A percentile compares a stretch with the other conserved stretches of the same genome.
phyloP scores from a whole-genome alignment of 2,888 invertebrate species.

The Machimus rusticus region DNA sequence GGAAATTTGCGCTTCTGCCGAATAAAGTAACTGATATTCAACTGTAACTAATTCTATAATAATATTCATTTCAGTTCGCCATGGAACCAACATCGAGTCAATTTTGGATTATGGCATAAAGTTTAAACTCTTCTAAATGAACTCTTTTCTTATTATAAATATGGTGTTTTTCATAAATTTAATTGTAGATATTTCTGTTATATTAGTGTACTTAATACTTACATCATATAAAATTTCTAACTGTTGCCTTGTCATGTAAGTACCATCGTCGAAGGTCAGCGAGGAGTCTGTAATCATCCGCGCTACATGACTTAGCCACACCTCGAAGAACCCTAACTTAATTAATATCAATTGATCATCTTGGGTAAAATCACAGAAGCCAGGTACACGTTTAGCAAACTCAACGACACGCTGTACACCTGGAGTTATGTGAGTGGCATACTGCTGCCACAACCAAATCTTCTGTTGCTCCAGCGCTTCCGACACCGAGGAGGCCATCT shows the following conservation, averaged over 20 bases:
- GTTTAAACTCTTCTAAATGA: too few species aligned
- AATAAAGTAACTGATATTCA: too few species aligned
- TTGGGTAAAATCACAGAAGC: constrained; percentile 88
- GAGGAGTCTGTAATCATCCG: constrained; percentile 78
- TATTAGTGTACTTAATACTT: constrained; percentile 59
- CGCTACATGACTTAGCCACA: constrained; percentile 89
- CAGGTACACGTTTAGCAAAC: constrained; percentile 94
- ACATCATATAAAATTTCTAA: constrained; percentile 89
- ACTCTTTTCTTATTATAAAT: too few species aligned
- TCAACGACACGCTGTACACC: constrained; percentile 94
- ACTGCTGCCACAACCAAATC: constrained; percentile 87
- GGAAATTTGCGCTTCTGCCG: too few species aligned
- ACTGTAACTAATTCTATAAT: too few species aligned
- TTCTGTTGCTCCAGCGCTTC: constrained; percentile 76
- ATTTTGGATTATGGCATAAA: too few species aligned
- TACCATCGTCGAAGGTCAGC: constrained; percentile 90
- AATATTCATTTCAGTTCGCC: too few species aligned
- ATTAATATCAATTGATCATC: constrained; percentile 97
- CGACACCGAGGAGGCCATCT: constrained; percentile 69
- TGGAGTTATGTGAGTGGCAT: constrained; percentile 86
- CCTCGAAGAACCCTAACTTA: constrained; percentile 96
- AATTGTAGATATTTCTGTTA: too few species aligned
- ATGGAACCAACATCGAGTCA: too few species aligned
- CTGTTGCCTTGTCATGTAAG: constrained; percentile 81
- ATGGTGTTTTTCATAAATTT: too few species aligned